Percentiles rank a stretch among this genome's conserved stretches.
Conservation (phyloP, 2,888 invertebrate species). For the Teinopalpus imperialis region DNA sequence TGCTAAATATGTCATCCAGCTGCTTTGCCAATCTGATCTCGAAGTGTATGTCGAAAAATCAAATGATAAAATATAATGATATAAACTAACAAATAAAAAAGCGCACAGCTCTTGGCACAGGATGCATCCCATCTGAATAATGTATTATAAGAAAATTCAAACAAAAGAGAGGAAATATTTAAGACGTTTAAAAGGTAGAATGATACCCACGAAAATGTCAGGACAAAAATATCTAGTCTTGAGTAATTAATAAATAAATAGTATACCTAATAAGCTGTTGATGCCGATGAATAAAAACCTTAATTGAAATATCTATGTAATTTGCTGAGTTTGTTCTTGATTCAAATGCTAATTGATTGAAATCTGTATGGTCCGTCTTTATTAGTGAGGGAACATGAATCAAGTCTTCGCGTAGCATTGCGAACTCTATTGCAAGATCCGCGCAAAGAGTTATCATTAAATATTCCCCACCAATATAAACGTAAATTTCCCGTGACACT, state of each 20-base stretch:
- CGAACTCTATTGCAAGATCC: slow-evolving; percentile 49
- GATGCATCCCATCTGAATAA: no score
- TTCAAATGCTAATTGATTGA: background rate
- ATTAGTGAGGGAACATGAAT: slow-evolving; percentile 31
- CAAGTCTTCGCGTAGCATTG: slow-evolving; percentile 50
- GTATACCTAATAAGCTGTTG: slow-evolving; percentile 50
- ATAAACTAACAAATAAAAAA: no score
- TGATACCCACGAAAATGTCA: no score
- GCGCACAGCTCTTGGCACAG: no score
- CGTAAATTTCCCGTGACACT: slow-evolving; percentile 45
- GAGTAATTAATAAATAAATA: no score
- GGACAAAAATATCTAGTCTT: no score
- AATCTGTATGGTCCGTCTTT: slow-evolving; percentile 12
- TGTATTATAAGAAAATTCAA: no score
- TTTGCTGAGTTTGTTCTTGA: background rate
- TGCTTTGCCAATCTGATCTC: slow-evolving; percentile 45
- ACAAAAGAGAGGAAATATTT: no score
- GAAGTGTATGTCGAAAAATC: no score
- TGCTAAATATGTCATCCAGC: slow-evolving; percentile 48
- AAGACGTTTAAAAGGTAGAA: no score
- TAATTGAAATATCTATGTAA: slow-evolving; percentile 29
- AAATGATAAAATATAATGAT: no score
- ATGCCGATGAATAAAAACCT: slow-evolving; percentile 43
- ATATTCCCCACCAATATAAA: slow-evolving; percentile 48
- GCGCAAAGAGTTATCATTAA: slow-evolving; percentile 49